phyloP scores from a whole-genome alignment of 2,113 vertebrate species.

The Trematocara unimaculatum region DNA sequence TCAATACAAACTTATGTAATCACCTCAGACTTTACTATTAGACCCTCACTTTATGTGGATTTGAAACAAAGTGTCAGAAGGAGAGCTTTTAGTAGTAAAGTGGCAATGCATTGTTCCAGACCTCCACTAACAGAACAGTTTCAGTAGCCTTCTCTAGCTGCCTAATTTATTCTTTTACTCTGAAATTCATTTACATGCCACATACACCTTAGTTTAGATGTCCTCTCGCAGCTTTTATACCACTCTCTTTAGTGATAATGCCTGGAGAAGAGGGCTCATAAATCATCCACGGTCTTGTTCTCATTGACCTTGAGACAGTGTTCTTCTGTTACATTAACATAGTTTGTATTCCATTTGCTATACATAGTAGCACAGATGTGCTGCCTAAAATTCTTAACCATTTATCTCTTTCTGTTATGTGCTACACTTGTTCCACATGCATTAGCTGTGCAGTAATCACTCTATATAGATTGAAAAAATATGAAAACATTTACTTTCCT shows the following conservation, averaged over 20 bases:
- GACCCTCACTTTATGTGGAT: background rate
- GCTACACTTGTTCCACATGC: background rate
- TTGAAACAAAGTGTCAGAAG: background rate
- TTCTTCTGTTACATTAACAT: background rate
- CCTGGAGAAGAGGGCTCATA: background rate
- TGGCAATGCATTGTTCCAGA: background rate
- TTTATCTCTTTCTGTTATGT: background rate
- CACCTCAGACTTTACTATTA: conserved; percentile 25
- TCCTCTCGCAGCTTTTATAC: background rate
- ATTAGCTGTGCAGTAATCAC: background rate
- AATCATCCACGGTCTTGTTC: background rate
- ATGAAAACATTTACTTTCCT: background rate
- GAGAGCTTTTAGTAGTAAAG: background rate
- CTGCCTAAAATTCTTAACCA: background rate
- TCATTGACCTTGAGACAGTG: background rate
- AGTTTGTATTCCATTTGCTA: background rate
- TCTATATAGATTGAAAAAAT: background rate
- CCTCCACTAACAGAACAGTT: background rate
- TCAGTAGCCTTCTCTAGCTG: background rate
- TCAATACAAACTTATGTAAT: conserved; percentile 21
- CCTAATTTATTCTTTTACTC: background rate
- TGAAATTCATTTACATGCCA: background rate
- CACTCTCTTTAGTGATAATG: background rate
- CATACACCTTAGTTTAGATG: background rate
- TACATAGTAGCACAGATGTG: background rate